Base-by-base conservation (phyloP, 1,140 invertebrate species). In the Ridgeia piscesae region DNA sequence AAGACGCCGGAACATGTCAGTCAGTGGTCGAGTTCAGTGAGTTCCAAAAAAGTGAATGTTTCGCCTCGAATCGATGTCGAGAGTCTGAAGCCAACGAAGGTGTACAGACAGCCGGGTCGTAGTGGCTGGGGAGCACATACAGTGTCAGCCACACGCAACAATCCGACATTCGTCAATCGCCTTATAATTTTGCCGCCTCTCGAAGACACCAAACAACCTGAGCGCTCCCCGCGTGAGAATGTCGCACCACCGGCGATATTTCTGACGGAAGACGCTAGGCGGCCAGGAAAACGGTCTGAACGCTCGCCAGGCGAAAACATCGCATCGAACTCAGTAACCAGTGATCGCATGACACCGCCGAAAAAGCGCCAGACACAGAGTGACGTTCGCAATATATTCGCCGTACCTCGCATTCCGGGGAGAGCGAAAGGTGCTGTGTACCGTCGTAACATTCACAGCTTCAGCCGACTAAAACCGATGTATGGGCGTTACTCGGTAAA, bases 331-430 rank as follows among this genome's bases (percentile, higher is more conserved):
- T 77, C 58, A 21, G 11, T 27, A 77, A 77, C 11, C 58, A 77
- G 58, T 77, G 58, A 77, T 77, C 58, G 58, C 14, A 77, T 77
- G 58, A 77, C 58, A 21, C 58, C 58, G 58, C 58, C 58, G 11
- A 77, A 77, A 77, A 77, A 77, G 58, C 58, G 58, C 14, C 58
- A 77, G 27, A 77, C 58, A 31, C 58, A 77, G 0, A 77, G 58
- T 77, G 58, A 77, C 58, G 58, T 77, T 77, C 58, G 58, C 58
- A 77, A 77, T 77, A 77, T 77, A 77, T 77, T 77, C 58, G 58
- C 58, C 27, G 58, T 77, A 9, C 58, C 58, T 77, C 58, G 58
- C 11, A 77, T 77, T 77, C 58, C 58, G 27, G 2, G 58, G 58
- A 9, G 58, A 31, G 27, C 58, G 58, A 77, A 77, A 77, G 58